phyloP scores from a whole-genome alignment of 2,113 vertebrate genomes.

The Atrichornis clamosus region DNA sequence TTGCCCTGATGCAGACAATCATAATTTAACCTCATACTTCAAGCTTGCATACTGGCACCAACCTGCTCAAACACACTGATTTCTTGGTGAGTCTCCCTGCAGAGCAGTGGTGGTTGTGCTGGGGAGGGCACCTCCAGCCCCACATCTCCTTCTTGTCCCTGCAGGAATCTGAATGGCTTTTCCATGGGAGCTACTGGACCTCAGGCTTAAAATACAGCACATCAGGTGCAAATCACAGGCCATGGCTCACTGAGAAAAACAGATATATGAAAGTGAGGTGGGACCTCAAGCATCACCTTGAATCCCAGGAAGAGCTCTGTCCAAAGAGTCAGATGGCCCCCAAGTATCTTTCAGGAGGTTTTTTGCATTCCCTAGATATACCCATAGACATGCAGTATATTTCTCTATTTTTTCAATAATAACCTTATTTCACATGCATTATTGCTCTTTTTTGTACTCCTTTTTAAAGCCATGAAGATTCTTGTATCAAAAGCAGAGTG shows the following conservation, averaged over 20 bases:
- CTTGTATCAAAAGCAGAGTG: neutral
- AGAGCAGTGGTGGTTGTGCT: neutral
- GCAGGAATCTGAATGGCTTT: neutral
- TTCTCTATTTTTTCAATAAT: neutral
- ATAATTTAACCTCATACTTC: neutral
- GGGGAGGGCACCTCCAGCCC: neutral
- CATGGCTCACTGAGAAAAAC: neutral
- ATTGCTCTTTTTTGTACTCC: neutral
- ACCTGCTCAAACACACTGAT: neutral
- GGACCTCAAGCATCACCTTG: neutral
- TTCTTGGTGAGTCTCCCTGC: neutral
- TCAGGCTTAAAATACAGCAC: neutral
- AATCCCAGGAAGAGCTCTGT: neutral
- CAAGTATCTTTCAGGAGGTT: neutral
- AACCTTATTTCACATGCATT: neutral
- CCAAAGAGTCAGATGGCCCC: neutral
- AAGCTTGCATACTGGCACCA: neutral
- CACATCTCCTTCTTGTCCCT: neutral
- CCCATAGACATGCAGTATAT: neutral
- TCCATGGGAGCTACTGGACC: neutral
- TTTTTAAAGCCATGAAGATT: neutral
- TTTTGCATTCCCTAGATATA: neutral
- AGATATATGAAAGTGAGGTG: neutral
- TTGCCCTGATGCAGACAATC: neutral
- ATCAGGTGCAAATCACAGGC: neutral